These are phyloP conservation scores for Hucho hucho DNA, from an alignment of 2,113 vertebrate genomes.

Conservation along the genomic window DNA sequence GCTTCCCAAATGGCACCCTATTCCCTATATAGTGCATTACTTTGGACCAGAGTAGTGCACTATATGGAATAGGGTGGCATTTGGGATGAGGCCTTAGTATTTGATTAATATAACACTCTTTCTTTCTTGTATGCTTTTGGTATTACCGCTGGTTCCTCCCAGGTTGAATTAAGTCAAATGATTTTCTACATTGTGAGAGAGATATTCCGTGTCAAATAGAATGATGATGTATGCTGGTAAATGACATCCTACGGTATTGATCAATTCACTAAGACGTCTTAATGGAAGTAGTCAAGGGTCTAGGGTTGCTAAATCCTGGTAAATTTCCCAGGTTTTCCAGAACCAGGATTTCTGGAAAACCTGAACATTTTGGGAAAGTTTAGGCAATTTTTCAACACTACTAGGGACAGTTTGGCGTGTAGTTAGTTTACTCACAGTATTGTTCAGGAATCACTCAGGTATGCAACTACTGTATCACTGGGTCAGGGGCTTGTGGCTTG, in stretches of 20 bases:
- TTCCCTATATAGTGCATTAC: no score
- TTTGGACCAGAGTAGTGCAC: no score
- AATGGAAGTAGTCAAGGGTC: not conserved
- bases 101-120: not conserved
- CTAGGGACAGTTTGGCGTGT: no score
- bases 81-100: conserved; percentile 14
- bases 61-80: no score
- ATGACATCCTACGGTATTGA: not conserved
- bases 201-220: not conserved
- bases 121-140: not conserved
- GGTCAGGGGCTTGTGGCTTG: not conserved
- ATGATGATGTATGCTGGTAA: not conserved
- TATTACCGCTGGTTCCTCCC: not conserved
- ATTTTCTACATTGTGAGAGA: not conserved
- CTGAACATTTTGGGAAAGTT: no score
- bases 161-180: not conserved
- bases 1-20: no score
- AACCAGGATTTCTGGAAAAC: no score
- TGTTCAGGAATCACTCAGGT: not conserved
- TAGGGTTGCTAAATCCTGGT: not conserved
- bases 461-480: not conserved
- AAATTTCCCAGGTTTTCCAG: no score
- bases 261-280: not conserved
- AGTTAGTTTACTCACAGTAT: not conserved
- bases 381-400: no score